These are phyloP conservation scores for Drosophila santomea DNA, from an alignment of 1,140 invertebrate genomes.

Conservation along the genomic window DNA sequence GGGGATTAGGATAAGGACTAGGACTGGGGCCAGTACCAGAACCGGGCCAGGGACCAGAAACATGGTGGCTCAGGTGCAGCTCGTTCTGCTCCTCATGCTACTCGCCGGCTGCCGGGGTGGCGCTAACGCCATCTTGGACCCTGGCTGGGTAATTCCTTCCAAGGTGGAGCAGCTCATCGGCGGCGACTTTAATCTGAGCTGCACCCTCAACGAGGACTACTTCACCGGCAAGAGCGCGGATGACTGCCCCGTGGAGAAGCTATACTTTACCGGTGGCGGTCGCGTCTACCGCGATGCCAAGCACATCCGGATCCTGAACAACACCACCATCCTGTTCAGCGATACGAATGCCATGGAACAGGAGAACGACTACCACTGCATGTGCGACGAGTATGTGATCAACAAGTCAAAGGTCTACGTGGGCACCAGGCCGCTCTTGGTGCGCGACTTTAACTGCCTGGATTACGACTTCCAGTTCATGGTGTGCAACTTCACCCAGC, in stretches of 20 bases:
- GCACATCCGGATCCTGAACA: conserved; percentile 38
- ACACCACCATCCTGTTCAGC: conserved; percentile 51
- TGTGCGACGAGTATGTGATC: conserved; percentile 58
- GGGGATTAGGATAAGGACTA: not conserved
- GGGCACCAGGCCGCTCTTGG: conserved; percentile 49
- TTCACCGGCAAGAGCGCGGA: conserved; percentile 16
- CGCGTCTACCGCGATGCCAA: conserved; percentile 9
- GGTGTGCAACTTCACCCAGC: conserved; percentile 70
- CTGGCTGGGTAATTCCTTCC: conserved; percentile 54
- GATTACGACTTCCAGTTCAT: conserved; percentile 68
- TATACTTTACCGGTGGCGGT: conserved; percentile 41
- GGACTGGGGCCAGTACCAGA: not conserved
- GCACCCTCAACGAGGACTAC: conserved; percentile 60
- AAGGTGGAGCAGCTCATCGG: conserved; percentile 57
- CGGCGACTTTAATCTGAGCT: conserved; percentile 59
- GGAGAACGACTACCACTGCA: conserved; percentile 55
- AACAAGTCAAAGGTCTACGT: conserved; percentile 48
- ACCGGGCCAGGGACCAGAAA: not conserved
- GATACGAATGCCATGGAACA: conserved; percentile 41
- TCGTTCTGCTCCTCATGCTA: conserved; percentile 30
- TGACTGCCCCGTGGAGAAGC: conserved; percentile 38
- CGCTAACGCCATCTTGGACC: conserved; percentile 21
- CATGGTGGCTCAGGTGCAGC: conserved; percentile 12
- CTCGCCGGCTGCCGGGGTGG: not conserved
- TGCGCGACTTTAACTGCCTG: conserved; percentile 62